Conservation (phyloP, 2,797 vertebrate genomes). For the Coluber constrictor region DNA sequence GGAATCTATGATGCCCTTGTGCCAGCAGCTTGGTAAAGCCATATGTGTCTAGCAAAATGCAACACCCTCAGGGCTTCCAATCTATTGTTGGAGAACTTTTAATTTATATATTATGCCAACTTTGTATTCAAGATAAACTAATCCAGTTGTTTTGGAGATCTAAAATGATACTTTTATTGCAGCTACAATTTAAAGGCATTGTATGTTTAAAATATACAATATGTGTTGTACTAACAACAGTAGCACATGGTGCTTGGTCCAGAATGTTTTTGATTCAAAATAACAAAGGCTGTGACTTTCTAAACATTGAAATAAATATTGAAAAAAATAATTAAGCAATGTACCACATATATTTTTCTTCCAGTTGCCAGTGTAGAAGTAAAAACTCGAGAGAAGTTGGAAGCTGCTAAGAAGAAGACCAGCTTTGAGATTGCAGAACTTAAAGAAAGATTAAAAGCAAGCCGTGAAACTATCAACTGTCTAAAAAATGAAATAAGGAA, state of each 20-base stretch:
- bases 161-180: background rate
- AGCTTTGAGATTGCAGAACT: constrained; percentile 96
- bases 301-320: background rate
- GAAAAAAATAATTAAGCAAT: background rate
- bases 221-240: background rate
- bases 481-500: constrained; percentile 94
- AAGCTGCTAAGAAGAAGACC: constrained; percentile 92
- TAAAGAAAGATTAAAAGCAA: constrained; percentile 96
- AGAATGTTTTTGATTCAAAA: background rate
- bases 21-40: background rate
- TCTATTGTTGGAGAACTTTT: background rate
- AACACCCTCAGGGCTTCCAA: background rate
- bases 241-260: background rate
- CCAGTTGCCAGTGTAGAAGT: constrained; percentile 91
- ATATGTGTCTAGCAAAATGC: background rate
- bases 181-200: background rate
- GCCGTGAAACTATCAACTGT: constrained; percentile 95
- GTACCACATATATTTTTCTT: background rate
- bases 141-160: background rate
- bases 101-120: background rate
- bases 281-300: background rate
- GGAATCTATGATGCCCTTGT: background rate
- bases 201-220: background rate
- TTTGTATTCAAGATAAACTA: background rate
- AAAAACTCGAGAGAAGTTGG: constrained; percentile 92